Percentiles rank a stretch among this genome's conserved stretches.
These are phyloP conservation scores for Lochmaea crataegi DNA, from an alignment of 2,888 invertebrate genomes.

Conservation along the genomic window DNA sequence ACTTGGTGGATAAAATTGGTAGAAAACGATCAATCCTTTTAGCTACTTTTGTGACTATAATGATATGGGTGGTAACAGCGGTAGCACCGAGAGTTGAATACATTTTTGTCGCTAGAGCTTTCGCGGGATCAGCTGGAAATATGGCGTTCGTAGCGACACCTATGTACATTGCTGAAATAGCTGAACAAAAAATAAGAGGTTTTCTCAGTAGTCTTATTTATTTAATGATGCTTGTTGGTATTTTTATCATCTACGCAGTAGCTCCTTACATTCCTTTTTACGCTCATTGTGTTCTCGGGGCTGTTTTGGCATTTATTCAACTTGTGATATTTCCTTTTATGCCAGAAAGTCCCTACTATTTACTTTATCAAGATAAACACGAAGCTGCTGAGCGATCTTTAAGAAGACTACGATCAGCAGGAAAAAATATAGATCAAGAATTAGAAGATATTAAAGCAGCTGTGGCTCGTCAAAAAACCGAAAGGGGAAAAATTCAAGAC, in stretches of 20 bases:
- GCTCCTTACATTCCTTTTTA: slow-evolving; percentile 59
- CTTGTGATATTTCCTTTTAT: slow-evolving; percentile 59
- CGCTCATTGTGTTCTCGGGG: slow-evolving; percentile 58
- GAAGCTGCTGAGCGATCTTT: slow-evolving; percentile 57
- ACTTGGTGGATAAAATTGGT: slow-evolving; percentile 58
- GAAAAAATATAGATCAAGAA: slow-evolving; percentile 57
- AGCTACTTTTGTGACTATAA: slow-evolving; percentile 58
- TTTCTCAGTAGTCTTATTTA: slow-evolving; percentile 59
- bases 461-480: slow-evolving; percentile 58
- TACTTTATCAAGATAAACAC: slow-evolving; percentile 55
- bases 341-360: slow-evolving; percentile 63
- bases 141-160: slow-evolving; percentile 61
- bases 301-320: slow-evolving; percentile 54
- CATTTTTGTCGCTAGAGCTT: slow-evolving; percentile 58
- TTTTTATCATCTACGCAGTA: slow-evolving; percentile 57
- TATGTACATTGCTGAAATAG: slow-evolving; percentile 63
- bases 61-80: slow-evolving; percentile 61
- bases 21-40: slow-evolving; percentile 61
- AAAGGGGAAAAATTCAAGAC: slow-evolving; percentile 59
- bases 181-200: slow-evolving; percentile 60
- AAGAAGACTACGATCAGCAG: slow-evolving; percentile 51
- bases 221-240: slow-evolving; percentile 60
- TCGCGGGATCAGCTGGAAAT: slow-evolving; percentile 58
- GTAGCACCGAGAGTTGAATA: slow-evolving; percentile 57
- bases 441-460: slow-evolving; percentile 58